Evolutionary conservation across 2,888 invertebrate genomes (phyloP), one percentile per base, ranked within the genome.

Genomic region (Tyria jacobaeae): DNA sequence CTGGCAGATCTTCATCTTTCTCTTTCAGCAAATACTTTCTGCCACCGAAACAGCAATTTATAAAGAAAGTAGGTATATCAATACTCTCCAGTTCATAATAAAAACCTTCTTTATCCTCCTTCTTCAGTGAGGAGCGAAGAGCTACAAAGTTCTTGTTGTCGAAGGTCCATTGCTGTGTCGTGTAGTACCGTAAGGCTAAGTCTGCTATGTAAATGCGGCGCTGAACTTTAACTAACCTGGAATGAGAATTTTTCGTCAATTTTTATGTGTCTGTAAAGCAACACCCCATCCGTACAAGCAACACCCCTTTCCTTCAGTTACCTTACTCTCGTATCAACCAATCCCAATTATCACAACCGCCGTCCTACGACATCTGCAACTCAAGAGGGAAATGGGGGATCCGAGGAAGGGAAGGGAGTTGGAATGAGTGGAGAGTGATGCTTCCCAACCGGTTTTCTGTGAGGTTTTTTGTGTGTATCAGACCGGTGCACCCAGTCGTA

Each of bases 191-290:
- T 2, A 99, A 84, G 0, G 96, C 96, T 58, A 94, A 90, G 78
- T 96, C 96, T 0, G 98, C 96, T 25, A 95, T 95, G 86, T 96
- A 98, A 54, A 99, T 96, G 73, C 96, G 96, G n/a, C 96, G 94
- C 82, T 98, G 98, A 31, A 98, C 83, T 86, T 95, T 96, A 12
- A 97, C 88, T 64, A 98, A 92, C 89, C 98, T 98, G 83, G 9
- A 83, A 84, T 9, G 4, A 0, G 3, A 12, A 44, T 5, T 44
- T 21, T 4, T 21, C 44, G 10, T 44, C 9, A 44, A 10, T 3
- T 17, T 17, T 2, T 1, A 5, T 9, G 27, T 0, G 4, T 31
- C 7, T 0, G 7, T 31, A 31, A 31, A n/a, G n/a, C n/a, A n/a
- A n/a, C n/a, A n/a, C n/a, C n/a, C n/a, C n/a, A n/a, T n/a, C n/a